phyloP scores from a whole-genome alignment of 2,797 vertebrate species.

The Anabas testudineus region DNA sequence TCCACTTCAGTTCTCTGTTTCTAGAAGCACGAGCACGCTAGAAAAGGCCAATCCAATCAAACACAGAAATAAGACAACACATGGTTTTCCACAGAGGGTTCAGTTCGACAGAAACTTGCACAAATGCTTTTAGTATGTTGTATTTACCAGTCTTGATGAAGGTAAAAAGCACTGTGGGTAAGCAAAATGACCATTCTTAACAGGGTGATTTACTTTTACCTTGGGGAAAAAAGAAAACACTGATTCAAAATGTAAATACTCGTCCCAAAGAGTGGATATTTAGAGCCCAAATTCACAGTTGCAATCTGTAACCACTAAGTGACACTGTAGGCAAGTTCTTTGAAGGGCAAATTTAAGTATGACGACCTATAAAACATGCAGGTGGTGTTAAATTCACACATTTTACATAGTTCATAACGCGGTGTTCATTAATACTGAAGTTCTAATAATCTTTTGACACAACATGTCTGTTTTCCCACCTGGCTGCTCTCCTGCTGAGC shows the following conservation, averaged over 20 bases:
- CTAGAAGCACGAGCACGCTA: conserved; percentile 47
- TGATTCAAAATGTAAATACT: conserved; percentile 2
- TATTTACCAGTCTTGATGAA: conserved; percentile 78
- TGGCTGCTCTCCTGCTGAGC: conserved; percentile 32
- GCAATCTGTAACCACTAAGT: conserved; percentile 46
- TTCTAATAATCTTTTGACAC: background rate
- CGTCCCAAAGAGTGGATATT: background rate
- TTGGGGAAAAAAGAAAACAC: conserved; percentile 39
- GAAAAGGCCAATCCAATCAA: conserved; percentile 27
- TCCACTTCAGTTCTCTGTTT: conserved; percentile 48
- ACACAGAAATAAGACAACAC: background rate
- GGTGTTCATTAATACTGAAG: background rate
- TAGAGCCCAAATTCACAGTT: conserved; percentile 6
- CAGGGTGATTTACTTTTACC: conserved; percentile 35
- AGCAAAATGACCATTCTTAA: conserved; percentile 54
- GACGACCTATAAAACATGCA: background rate
- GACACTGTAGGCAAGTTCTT: conserved; percentile 34
- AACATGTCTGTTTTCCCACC: conserved; percentile 55
- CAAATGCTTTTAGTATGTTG: conserved; percentile 8
- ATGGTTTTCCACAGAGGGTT: conserved; percentile 1
- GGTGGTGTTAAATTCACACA: background rate
- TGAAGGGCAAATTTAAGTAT: background rate
- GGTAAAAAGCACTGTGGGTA: conserved; percentile 82
- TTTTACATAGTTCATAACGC: conserved; percentile 1
- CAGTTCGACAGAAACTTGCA: conserved; percentile 4